These are phyloP conservation scores for Phyllotis vaccarum DNA, from an alignment of 2,797 vertebrate genomes.

Conservation along the genomic window DNA sequence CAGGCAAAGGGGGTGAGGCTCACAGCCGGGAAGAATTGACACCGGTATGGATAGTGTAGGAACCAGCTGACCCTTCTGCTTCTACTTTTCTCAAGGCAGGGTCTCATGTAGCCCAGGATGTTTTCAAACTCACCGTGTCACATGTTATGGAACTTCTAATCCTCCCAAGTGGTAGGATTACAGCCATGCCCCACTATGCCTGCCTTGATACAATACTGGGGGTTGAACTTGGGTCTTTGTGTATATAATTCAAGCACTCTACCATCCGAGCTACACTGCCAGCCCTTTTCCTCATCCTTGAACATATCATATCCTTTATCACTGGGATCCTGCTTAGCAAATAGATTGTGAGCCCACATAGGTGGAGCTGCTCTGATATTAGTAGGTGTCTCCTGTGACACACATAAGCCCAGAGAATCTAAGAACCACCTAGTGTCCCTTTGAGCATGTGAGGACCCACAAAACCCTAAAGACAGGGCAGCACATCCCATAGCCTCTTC, in stretches of 20 bases:
- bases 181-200: neutral
- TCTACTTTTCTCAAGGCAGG: neutral
- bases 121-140: neutral
- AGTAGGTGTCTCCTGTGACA: neutral
- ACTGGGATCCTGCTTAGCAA: neutral
- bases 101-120: neutral
- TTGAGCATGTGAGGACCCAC: accelerated
- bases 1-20: neutral
- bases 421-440: neutral
- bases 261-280: neutral
- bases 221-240: neutral
- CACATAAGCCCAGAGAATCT: neutral
- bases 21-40: neutral
- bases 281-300: neutral
- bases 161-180: neutral
- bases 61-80: neutral
- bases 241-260: neutral
- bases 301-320: accelerated
- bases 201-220: neutral
- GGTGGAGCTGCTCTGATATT: neutral
- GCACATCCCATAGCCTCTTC: neutral
- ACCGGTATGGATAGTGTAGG: accelerated
- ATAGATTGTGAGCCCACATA: too few species aligned
- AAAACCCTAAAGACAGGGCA: neutral
- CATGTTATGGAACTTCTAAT: neutral